Base-by-base conservation (phyloP, 2,888 invertebrate genomes). In the Drosophila barbarae region DNA sequence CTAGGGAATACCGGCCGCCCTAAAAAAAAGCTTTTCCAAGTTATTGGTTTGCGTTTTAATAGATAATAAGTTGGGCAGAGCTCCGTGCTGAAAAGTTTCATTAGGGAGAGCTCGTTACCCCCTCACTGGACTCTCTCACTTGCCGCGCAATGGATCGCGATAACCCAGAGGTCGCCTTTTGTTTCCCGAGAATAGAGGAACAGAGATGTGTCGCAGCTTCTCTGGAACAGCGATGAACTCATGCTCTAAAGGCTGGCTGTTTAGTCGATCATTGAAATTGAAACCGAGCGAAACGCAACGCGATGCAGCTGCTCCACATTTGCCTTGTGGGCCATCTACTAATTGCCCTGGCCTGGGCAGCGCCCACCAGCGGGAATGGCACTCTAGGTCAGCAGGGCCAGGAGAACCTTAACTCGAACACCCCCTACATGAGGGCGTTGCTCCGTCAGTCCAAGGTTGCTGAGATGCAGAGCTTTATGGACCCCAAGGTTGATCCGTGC, bases 401-500 rank as follows among this genome's bases (percentile, higher is more conserved):
- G n/a, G 23, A 57, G 18, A 18, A 44, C 9, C 26, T 68, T 7
- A 34, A 26, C 23, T 13, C 39, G 12, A 36, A 42, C 5, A 52
- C 44, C 0, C 15, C 39, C 12, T 61, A 47, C 18, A 51, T 26
- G 5, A 35, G 15, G 9, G 32, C 3, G 2, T 15, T 74, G 36
- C 69, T 81, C 57, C 83, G 81, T 0, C 42, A 69, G 0, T 68
- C 88, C 0, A 86, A 88, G 35, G 82, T 85, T 2, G 73, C 73
- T 2, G 84, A 86, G 32, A 81, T 89, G 15, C 39, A 56, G 5
- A 82, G 73, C 50, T 87, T 80, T 35, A 85, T 88, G 77, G 70
- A 88, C 51, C 69, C 71, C 10, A 61, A 39, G 3, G 61, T 73
- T 1, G 77, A 89, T 73, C 88, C 88, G 9, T 88, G 88, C 56